phyloP scores from a whole-genome alignment of 2,888 invertebrate genomes.

The Eupeodes luniger region DNA sequence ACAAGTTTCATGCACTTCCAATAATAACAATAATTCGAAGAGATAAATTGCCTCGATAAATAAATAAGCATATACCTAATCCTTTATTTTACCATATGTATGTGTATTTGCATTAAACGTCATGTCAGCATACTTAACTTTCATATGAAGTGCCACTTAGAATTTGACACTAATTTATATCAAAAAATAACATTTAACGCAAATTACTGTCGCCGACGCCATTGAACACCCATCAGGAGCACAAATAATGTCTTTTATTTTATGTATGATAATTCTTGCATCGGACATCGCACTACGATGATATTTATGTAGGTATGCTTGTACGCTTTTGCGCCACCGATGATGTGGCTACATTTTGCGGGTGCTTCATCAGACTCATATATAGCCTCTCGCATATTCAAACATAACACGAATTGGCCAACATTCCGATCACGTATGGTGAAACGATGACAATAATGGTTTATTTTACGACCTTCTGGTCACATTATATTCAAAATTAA shows the following conservation, averaged over 20 bases:
- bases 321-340: neutral
- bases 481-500: constrained; percentile 72
- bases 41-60: too few species aligned
- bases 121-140: too few species aligned
- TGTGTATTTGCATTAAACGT: too few species aligned
- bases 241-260: constrained; percentile 49
- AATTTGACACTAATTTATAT: neutral
- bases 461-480: constrained; percentile 65
- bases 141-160: neutral
- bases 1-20: too few species aligned
- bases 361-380: constrained; percentile 7
- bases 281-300: constrained; percentile 24
- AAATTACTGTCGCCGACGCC: constrained; percentile 44
- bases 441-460: constrained; percentile 72
- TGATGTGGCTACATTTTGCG: constrained; percentile 61
- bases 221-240: neutral
- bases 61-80: too few species aligned
- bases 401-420: constrained; percentile 46
- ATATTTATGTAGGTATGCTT: too few species aligned
- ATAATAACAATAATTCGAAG: too few species aligned
- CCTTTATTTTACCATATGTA: too few species aligned
- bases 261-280: constrained; percentile 70
- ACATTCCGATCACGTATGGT: constrained; percentile 71
- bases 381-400: constrained; percentile 43
- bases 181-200: constrained; percentile 26